These are phyloP conservation scores for Zenarchopterus dispar DNA, from an alignment of 2,797 vertebrate species.

Conservation along the genomic window DNA sequence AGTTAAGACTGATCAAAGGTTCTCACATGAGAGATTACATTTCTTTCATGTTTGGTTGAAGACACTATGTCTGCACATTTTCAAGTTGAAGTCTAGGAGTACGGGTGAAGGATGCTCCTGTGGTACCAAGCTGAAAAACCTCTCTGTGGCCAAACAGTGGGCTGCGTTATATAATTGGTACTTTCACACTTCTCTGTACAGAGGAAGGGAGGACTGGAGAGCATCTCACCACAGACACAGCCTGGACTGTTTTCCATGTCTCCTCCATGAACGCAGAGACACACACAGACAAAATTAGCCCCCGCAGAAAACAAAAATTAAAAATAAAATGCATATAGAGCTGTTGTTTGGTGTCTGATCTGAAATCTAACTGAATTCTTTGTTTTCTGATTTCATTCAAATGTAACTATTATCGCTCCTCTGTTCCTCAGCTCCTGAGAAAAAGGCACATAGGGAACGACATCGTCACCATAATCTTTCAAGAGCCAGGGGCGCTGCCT, in stretches of 20 bases:
- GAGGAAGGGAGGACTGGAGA: slow-evolving; percentile 68
- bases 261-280: slow-evolving; percentile 51
- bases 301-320: slow-evolving; percentile 51
- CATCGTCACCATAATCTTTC: slow-evolving; percentile 97
- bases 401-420: slow-evolving; percentile 14
- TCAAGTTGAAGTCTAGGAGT: slow-evolving; percentile 4
- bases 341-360: slow-evolving; percentile 55
- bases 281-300: slow-evolving; percentile 58
- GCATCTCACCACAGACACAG: slow-evolving; percentile 46
- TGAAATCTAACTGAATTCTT: slow-evolving; percentile 12
- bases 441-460: slow-evolving; percentile 98
- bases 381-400: slow-evolving; percentile 21
- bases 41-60: not conserved
- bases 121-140: not conserved
- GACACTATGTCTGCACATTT: not conserved
- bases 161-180: slow-evolving; percentile 72
- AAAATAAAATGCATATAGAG: slow-evolving; percentile 58
- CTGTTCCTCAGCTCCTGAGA: slow-evolving; percentile 85
- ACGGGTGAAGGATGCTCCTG: slow-evolving; percentile 31
- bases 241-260: slow-evolving; percentile 42
- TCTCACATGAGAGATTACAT: not conserved
- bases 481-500: slow-evolving; percentile 91
- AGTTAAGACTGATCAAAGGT: not conserved
- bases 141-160: slow-evolving; percentile 44
- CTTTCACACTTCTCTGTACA: slow-evolving; percentile 70